Evolutionary conservation across 2,113 vertebrate genomes (phyloP).

Genomic region (Tachysurus vachellii): DNA sequence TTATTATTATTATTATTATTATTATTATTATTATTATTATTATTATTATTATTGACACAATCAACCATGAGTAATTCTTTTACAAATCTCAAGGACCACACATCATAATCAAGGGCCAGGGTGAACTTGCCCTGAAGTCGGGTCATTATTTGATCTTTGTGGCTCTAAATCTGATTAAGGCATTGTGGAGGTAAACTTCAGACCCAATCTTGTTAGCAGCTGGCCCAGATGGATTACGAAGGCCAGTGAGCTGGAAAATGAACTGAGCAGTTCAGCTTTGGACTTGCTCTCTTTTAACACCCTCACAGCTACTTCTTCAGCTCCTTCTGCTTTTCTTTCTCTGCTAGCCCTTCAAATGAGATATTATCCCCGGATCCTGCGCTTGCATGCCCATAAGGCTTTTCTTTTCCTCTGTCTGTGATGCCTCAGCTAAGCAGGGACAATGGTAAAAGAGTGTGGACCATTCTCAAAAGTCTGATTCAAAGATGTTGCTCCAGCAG

Average conservation of each 20-base stretch:
- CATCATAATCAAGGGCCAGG: slow-evolving; percentile 96
- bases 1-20: not conserved
- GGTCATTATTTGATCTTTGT: slow-evolving; percentile 99
- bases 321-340: slow-evolving; percentile 83
- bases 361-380: slow-evolving; percentile 82
- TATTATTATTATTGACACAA: slow-evolving; percentile 66
- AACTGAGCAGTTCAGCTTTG: slow-evolving; percentile 99
- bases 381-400: slow-evolving; percentile 55
- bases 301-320: slow-evolving; percentile 84
- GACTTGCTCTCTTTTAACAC: slow-evolving; percentile 97
- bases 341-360: slow-evolving; percentile 79
- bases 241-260: slow-evolving; percentile 99
- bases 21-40: not conserved
- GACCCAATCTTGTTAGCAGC: slow-evolving; percentile 99
- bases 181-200: slow-evolving; percentile 99
- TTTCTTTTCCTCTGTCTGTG: slow-evolving; percentile 61
- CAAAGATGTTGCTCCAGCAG: slow-evolving; percentile 57
- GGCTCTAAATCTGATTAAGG: slow-evolving; percentile 99
- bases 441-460: slow-evolving; percentile 68
- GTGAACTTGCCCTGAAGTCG: slow-evolving; percentile 99
- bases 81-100: slow-evolving; percentile 99
- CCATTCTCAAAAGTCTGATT: slow-evolving; percentile 61
- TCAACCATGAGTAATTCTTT: slow-evolving; percentile 84
- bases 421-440: slow-evolving; percentile 69
- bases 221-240: slow-evolving; percentile 98